A percentile compares a stretch with the other conserved stretches of the same genome.
These are phyloP conservation scores for Myxocyprinus asiaticus DNA, from an alignment of 2,113 vertebrate genomes.

Conservation along the genomic window DNA sequence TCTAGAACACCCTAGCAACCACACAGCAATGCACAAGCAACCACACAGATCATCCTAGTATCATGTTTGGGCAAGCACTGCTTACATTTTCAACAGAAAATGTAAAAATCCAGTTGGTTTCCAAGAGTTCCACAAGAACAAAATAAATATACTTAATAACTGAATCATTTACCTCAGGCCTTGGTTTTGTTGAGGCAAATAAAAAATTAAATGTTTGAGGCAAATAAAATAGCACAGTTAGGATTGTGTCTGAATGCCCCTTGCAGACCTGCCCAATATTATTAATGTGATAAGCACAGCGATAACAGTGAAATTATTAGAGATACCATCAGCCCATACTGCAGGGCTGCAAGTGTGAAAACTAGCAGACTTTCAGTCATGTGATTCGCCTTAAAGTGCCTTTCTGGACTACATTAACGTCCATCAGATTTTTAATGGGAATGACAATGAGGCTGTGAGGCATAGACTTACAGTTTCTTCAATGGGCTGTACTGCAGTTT, in stretches of 20 bases:
- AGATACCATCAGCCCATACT: slow-evolving; percentile 36
- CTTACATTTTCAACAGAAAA: no score
- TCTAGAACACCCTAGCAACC: no score
- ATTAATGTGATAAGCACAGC: slow-evolving; percentile 20
- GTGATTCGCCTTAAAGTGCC: slow-evolving; percentile 34
- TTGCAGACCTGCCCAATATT: slow-evolving; percentile 28
- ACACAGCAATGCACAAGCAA: no score
- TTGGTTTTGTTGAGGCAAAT: slow-evolving; percentile 12
- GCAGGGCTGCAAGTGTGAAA: slow-evolving; percentile 20
- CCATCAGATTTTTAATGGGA: no score
- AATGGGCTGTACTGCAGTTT: no score
- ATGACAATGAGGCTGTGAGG: no score
- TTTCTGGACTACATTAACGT: slow-evolving; percentile 40
- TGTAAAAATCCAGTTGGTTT: no score
- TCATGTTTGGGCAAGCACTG: no score
- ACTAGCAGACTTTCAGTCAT: slow-evolving; percentile 26
- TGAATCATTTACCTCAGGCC: neutral
- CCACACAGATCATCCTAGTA: no score
- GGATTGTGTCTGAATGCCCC: slow-evolving; percentile 6
- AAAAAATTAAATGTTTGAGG: slow-evolving; percentile 18
- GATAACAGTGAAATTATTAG: slow-evolving; percentile 25
- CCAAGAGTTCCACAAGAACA: no score
- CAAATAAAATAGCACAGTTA: neutral
- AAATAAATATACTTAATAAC: neutral
- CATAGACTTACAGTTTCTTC: no score